phyloP scores from a whole-genome alignment of 2,113 vertebrate species.

The human (Homo sapiens) region DNA sequence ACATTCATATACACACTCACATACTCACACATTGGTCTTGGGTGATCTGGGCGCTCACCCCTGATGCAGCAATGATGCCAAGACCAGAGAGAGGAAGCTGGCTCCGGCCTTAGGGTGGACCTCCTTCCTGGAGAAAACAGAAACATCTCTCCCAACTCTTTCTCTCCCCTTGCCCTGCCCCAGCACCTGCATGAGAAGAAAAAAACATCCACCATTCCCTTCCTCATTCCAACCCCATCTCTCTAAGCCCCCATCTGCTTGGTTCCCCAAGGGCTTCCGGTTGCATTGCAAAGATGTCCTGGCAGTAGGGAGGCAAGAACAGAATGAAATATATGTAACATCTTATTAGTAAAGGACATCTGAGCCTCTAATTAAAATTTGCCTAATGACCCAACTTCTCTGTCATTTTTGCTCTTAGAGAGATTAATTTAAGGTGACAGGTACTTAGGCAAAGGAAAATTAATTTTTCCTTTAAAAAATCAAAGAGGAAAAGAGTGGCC shows the following conservation, averaged over 20 bases:
- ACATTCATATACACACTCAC: too few species aligned
- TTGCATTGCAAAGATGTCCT: not conserved
- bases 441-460: constrained; percentile 84
- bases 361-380: constrained; percentile 88
- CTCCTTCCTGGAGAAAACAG: not conserved
- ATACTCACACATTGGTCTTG: not conserved
- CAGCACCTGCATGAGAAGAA: not conserved
- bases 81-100: not conserved
- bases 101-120: not conserved
- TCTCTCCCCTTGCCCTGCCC: not conserved
- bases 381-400: constrained; percentile 88
- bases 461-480: constrained; percentile 83
- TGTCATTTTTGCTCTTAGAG: constrained; percentile 81
- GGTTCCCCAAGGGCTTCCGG: not conserved
- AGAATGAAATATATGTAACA: constrained; percentile 76
- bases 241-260: not conserved
- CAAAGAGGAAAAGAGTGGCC: constrained; percentile 63
- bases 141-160: not conserved
- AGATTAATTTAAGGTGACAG: constrained; percentile 85
- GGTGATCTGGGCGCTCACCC: not conserved
- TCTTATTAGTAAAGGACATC: constrained; percentile 87
- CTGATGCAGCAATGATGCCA: not conserved
- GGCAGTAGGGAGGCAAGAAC: constrained; percentile 39
- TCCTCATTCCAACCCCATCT: not conserved
- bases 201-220: not conserved